These are phyloP conservation scores for Anagyrus pseudococci DNA, from an alignment of 2,888 invertebrate genomes.

Conservation along the genomic window DNA sequence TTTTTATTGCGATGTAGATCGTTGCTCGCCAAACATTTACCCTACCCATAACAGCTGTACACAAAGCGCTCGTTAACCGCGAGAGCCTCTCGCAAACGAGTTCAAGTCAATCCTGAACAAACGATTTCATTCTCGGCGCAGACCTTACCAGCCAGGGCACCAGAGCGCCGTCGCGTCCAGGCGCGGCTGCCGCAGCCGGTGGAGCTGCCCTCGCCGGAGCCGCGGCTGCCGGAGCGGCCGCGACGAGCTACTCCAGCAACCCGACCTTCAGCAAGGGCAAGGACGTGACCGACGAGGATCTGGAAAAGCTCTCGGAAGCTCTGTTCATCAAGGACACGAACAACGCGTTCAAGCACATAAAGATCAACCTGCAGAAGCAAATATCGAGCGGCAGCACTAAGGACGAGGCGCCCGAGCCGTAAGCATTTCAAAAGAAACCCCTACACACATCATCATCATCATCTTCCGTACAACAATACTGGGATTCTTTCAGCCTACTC, in stretches of 20 bases:
- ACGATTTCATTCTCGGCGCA: no score
- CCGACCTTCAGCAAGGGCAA: slow-evolving; percentile 58
- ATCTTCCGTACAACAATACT: background rate
- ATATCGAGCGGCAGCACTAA: slow-evolving; percentile 73
- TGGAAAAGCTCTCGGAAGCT: slow-evolving; percentile 74
- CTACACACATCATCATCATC: background rate
- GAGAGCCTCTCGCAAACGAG: no score
- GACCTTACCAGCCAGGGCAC: no score
- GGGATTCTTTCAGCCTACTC: slow-evolving; percentile 67
- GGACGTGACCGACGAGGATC: slow-evolving; percentile 69
- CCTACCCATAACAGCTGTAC: no score
- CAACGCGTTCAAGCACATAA: slow-evolving; percentile 75
- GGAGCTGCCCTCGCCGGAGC: slow-evolving; percentile 42
- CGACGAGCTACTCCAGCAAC: slow-evolving; percentile 48
- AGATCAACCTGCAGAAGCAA: slow-evolving; percentile 76
- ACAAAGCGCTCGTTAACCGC: no score
- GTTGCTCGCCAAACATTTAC: no score
- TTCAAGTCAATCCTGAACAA: no score
- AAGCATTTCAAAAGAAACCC: slow-evolving; percentile 58
- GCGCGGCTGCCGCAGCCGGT: slow-evolving; percentile 36
- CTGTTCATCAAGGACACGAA: slow-evolving; percentile 76
- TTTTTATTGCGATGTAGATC: no score
- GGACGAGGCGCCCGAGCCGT: slow-evolving; percentile 81
- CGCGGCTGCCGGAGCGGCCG: slow-evolving; percentile 27
- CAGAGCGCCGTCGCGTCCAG: slow-evolving; percentile 29